A percentile compares a stretch with the other conserved stretches of the same genome.
Evolutionary conservation across 2,797 vertebrate species (phyloP).

Genomic region (Tragelaphus eurycerus): DNA sequence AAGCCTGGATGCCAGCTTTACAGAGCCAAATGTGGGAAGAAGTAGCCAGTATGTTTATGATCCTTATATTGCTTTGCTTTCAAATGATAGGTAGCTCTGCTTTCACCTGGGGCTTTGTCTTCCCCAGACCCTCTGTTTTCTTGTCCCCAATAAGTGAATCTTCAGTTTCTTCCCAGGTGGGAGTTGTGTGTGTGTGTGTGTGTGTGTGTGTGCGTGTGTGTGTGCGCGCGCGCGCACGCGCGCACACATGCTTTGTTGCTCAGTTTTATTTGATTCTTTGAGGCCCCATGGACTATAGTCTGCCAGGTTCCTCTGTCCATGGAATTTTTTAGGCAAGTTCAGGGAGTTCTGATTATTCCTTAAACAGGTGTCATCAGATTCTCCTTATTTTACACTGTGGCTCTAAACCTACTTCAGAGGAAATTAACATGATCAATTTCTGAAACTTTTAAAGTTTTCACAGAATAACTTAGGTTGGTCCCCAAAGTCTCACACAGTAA

Average conservation of each 20-base stretch:
- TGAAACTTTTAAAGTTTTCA: not conserved
- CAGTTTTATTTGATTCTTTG: not conserved
- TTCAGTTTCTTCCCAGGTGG: not conserved
- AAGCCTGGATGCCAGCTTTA: not conserved
- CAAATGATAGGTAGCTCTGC: not conserved
- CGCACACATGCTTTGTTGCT: accelerated
- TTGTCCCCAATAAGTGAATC: not conserved
- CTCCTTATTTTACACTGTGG: not conserved
- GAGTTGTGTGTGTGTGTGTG: not conserved
- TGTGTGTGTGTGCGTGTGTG: not conserved
- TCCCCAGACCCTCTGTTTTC: not conserved
- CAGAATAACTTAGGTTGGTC: not conserved
- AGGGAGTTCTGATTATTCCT: not conserved
- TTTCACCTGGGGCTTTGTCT: not conserved
- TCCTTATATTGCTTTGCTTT: not conserved
- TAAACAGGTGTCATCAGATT: not conserved
- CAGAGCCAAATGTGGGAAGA: not conserved
- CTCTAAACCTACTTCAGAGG: not conserved
- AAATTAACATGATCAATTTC: not conserved
- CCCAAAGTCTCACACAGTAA: not conserved
- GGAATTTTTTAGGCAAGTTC: not conserved
- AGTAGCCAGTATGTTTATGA: not conserved
- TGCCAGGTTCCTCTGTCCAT: not conserved
- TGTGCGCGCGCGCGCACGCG: accelerated
- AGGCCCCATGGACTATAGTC: not conserved